Percentiles rank a stretch among this genome's conserved stretches.
Conservation (phyloP, 2,888 invertebrate species). For the Dermolepida albohirtum region DNA sequence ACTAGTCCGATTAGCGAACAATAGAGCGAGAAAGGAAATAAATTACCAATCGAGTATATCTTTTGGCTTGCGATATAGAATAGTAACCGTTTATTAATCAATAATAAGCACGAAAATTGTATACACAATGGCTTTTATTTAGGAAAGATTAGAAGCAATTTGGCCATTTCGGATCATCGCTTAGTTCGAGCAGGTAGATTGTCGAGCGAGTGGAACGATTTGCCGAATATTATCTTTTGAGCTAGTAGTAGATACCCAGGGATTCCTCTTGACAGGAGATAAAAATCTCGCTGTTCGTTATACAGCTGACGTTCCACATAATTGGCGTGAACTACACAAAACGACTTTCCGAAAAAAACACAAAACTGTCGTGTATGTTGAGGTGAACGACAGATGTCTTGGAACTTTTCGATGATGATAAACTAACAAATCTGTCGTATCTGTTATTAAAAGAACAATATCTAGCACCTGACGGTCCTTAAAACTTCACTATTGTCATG, state of each 20-base stretch:
- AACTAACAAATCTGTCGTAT: slow-evolving; percentile 30
- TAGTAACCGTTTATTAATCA: slow-evolving; percentile 22
- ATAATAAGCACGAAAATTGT: slow-evolving; percentile 2
- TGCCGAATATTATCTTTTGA: no score
- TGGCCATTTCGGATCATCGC: not conserved
- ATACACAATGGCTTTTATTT: no score
- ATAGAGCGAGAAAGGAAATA: slow-evolving; percentile 3
- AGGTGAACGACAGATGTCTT: slow-evolving; percentile 7
- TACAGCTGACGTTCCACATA: slow-evolving; percentile 58
- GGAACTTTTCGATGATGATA: slow-evolving; percentile 10
- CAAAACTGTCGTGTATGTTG: not conserved
- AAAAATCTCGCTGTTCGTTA: slow-evolving; percentile 50
- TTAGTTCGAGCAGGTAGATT: slow-evolving; percentile 14
- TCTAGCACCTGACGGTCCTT: slow-evolving; percentile 6
- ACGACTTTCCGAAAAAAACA: slow-evolving; percentile 24
- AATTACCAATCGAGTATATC: slow-evolving; percentile 11
- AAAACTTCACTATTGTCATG: no score
- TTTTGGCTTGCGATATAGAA: slow-evolving; percentile 5
- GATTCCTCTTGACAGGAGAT: slow-evolving; percentile 33
- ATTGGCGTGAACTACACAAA: slow-evolving; percentile 56
- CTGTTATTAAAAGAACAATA: slow-evolving; percentile 21
- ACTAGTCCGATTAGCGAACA: slow-evolving; percentile 29
- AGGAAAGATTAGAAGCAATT: no score
- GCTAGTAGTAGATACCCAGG: no score
- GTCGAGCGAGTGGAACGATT: not conserved